A percentile compares a stretch with the other conserved stretches of the same genome.
phyloP scores from a whole-genome alignment of 1,140 invertebrate species.

The Platyscapa corneri region DNA sequence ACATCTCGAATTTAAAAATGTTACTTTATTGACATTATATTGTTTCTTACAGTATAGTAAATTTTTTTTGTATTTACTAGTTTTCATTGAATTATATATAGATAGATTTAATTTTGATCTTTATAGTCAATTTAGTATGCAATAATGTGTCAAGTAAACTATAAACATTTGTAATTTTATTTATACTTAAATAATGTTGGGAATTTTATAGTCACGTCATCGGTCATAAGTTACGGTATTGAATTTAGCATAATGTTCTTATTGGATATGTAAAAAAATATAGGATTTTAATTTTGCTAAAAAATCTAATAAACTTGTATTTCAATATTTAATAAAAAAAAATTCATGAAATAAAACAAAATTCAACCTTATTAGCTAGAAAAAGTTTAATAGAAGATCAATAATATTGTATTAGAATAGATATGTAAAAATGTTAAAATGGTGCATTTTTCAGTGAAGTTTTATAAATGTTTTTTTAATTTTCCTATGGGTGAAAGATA shows the following conservation, averaged over 20 bases:
- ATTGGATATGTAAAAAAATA: neutral
- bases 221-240: neutral
- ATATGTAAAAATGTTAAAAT: neutral
- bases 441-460: neutral
- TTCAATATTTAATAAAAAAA: neutral
- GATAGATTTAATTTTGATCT: too few relatives aligned
- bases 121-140: too few relatives aligned
- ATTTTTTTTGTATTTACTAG: too few relatives aligned
- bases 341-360: neutral
- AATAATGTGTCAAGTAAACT: too few relatives aligned
- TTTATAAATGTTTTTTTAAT: neutral
- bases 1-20: too few relatives aligned
- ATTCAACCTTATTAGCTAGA: neutral
- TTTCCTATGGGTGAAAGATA: neutral
- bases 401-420: neutral
- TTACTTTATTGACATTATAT: too few relatives aligned
- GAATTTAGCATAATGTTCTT: neutral
- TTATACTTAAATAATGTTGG: neutral
- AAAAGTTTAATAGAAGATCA: neutral
- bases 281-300: neutral
- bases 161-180: neutral
- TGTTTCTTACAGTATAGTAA: too few relatives aligned
- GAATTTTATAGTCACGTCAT: neutral
- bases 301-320: neutral
- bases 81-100: too few relatives aligned